These are phyloP conservation scores for Bryconaethiops microstoma DNA, from an alignment of 2,797 vertebrate species.

Conservation along the genomic window DNA sequence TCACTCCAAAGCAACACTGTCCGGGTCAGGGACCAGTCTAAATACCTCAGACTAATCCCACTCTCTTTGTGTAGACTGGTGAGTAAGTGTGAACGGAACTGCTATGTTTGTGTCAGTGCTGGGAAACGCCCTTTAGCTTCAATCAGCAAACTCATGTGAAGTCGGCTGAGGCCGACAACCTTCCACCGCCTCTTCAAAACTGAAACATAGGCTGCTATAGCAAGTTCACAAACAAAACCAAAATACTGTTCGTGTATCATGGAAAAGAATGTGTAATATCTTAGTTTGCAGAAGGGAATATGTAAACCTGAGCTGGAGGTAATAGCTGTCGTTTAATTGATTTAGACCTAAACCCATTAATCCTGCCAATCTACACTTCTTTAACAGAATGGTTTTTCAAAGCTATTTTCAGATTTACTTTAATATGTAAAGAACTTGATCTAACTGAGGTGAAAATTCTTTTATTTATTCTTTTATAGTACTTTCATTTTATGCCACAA, in stretches of 20 bases:
- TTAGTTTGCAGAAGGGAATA: neutral
- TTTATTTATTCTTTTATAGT: too few relatives aligned
- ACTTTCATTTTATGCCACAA: too few relatives aligned
- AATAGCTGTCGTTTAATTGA: neutral
- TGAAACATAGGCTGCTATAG: neutral
- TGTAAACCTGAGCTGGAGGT: neutral
- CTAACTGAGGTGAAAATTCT: neutral
- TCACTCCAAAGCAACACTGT: slow-evolving; percentile 47
- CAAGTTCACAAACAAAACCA: neutral
- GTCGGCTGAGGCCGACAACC: neutral
- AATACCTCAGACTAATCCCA: slow-evolving; percentile 45
- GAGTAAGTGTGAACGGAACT: slow-evolving; percentile 51
- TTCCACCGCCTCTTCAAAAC: neutral
- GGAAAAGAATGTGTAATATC: neutral
- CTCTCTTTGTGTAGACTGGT: slow-evolving; percentile 36
- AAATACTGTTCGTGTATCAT: neutral
- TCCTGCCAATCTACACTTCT: neutral
- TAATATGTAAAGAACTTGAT: neutral
- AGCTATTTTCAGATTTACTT: neutral
- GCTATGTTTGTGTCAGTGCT: slow-evolving; percentile 29
- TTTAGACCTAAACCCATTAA: neutral
- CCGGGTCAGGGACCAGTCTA: slow-evolving; percentile 39
- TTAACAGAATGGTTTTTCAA: neutral
- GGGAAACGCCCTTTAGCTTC: slow-evolving; percentile 21
- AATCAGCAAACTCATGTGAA: slow-evolving; percentile 20